These are phyloP conservation scores for Rhodeus uyekii DNA, from an alignment of 2,797 vertebrate species.

Conservation along the genomic window DNA sequence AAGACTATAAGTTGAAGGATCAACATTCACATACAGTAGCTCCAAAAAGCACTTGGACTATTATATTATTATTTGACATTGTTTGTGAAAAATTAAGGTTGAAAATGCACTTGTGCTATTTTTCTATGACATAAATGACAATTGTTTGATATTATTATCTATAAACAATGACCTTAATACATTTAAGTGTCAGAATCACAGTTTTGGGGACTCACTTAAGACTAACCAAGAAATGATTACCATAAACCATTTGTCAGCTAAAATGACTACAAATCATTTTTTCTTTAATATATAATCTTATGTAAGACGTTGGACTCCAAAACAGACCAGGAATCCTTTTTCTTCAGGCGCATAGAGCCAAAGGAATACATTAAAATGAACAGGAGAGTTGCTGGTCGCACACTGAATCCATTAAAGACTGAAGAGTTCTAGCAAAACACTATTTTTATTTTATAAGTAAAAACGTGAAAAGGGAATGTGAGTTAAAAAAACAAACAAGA, in stretches of 20 bases:
- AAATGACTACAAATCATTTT: background rate
- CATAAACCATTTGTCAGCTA: background rate
- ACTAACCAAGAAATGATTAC: background rate
- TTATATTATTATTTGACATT: background rate
- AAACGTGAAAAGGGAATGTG: too few relatives aligned
- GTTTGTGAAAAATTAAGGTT: background rate
- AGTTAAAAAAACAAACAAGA: too few relatives aligned
- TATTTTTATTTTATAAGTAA: too few relatives aligned
- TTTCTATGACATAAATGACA: background rate
- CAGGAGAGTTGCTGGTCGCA: too few relatives aligned
- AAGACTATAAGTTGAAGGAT: background rate
- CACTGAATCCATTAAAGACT: too few relatives aligned
- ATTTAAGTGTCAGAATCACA: background rate
- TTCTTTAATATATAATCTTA: background rate
- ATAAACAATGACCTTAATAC: background rate
- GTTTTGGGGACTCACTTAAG: background rate
- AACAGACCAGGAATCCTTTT: too few relatives aligned
- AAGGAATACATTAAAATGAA: too few relatives aligned
- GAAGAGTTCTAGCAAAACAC: too few relatives aligned
- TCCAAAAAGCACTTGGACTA: background rate
- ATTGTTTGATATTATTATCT: too few relatives aligned
- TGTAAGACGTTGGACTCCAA: too few relatives aligned
- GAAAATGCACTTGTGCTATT: background rate
- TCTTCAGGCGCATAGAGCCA: too few relatives aligned
- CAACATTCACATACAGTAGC: background rate